Evolutionary conservation across 2,113 vertebrate genomes (phyloP), one percentile per base, ranked within the genome.

Genomic region (Myrmecobius fasciatus): DNA sequence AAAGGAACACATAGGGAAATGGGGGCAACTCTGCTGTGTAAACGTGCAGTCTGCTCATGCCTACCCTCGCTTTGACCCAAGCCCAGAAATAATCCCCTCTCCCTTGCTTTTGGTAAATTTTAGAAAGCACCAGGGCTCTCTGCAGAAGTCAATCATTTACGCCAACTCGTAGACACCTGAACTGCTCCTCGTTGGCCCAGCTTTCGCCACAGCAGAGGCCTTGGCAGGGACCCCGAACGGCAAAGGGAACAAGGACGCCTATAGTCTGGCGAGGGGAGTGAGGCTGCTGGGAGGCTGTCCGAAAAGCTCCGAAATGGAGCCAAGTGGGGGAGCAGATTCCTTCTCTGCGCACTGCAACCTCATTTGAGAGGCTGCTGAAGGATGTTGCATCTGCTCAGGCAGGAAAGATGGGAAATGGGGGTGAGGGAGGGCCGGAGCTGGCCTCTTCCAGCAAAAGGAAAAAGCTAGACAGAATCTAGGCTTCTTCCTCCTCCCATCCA

Each of bases 401-500:
- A 96, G 0, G 94, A 28, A 43, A 89, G 96, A 92, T 28, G 94
- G 91, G 83, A 3, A 96, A 94, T 0, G 95, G 31, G 92, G 91
- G 95, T 95, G 96, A 97, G 92, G 91, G 94, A 96, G 91, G 95
- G 94, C 96, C 54, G 49, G 47, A 95, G 53, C 89, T 53, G 96
- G 47, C 88, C 90, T 97, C 56, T 53, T 54, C 94, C 96, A 89
- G 95, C 96, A 36, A 97, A 96, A 20, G n/a, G n/a, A 43, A 43
- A 43, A 83, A 83, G n/a, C 36, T 43, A 83, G 67, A 5, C 94
- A 98, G 97, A 94, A 96, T 97, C 91, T 93, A 94, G 96, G 97
- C 98, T 96, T 96, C 67, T 83, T 96, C 94, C 91, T 96, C 96
- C 96, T 96, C 94, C 94, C 43, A 96, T 96, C 94, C 92, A 92